These are phyloP conservation scores for Agrotis segetum DNA, from an alignment of 2,888 invertebrate species.

Conservation along the genomic window DNA sequence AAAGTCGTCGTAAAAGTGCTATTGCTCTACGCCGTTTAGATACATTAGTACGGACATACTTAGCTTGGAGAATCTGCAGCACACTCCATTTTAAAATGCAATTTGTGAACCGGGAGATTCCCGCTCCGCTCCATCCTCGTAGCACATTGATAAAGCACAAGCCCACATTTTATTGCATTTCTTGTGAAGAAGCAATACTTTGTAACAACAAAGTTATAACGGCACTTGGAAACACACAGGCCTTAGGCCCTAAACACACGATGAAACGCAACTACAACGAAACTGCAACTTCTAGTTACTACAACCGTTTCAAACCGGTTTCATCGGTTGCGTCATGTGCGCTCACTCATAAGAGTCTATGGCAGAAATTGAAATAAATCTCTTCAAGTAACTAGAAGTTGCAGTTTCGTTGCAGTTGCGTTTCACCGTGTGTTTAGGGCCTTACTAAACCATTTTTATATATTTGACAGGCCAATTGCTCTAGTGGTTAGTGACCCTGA, in stretches of 20 bases:
- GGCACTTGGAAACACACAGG: not conserved
- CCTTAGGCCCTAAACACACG: no score
- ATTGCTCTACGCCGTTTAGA: not conserved
- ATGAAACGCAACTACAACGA: no score
- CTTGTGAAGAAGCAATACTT: slow-evolving; percentile 14
- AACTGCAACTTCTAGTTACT: no score
- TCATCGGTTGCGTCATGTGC: no score
- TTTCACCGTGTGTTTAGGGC: no score
- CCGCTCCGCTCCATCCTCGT: slow-evolving; percentile 21
- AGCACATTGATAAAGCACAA: slow-evolving; percentile 15
- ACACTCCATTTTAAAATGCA: slow-evolving; percentile 40
- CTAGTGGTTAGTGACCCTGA: no score
- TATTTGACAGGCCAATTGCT: no score
- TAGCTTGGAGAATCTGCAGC: slow-evolving; percentile 7
- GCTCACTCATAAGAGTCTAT: no score
- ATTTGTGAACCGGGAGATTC: slow-evolving; percentile 35
- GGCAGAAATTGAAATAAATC: no score
- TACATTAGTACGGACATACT: not conserved
- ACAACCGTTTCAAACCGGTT: no score
- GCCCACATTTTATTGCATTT: slow-evolving; percentile 28
- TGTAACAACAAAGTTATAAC: slow-evolving; percentile 1
- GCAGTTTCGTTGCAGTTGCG: no score
- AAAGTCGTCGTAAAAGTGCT: not conserved
- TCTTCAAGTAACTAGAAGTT: no score
- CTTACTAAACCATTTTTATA: not conserved